Conservation (phyloP, 2,797 vertebrate species). For the Coilia nasus region DNA sequence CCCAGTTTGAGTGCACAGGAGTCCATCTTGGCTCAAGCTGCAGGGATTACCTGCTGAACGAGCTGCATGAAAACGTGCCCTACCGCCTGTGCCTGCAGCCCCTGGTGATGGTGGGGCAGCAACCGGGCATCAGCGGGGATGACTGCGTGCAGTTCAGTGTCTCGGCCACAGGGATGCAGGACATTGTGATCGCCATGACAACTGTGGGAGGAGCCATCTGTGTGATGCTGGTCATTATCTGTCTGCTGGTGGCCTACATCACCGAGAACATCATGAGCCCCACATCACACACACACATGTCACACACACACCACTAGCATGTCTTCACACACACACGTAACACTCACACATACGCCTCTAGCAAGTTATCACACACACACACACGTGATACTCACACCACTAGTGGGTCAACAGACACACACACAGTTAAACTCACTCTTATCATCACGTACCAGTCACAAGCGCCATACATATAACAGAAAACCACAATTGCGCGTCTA, state of each 20-base stretch:
- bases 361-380: constrained; percentile 25
- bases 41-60: constrained; percentile 87
- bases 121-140: background rate
- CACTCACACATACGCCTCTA: background rate
- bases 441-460: background rate
- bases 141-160: constrained; percentile 92
- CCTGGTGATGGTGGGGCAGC: constrained; percentile 50
- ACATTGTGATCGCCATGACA: constrained; percentile 97
- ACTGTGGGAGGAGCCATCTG: constrained; percentile 97
- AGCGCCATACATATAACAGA: no score
- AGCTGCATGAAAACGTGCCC: constrained; percentile 89
- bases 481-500: background rate
- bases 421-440: background rate
- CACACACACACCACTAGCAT: constrained; percentile 65
- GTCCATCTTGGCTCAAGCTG: constrained; percentile 87
- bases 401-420: background rate
- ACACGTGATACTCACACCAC: constrained; percentile 4
- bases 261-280: constrained; percentile 96
- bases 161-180: constrained; percentile 88
- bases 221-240: constrained; percentile 98
- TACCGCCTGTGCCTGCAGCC: constrained; percentile 90
- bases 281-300: constrained; percentile 47
- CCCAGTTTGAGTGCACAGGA: constrained; percentile 89
- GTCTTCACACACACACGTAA: constrained; percentile 41
- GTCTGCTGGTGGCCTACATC: constrained; percentile 95